Conservation (phyloP, 2,797 vertebrate genomes). For the Coregonus sp. region DNA sequence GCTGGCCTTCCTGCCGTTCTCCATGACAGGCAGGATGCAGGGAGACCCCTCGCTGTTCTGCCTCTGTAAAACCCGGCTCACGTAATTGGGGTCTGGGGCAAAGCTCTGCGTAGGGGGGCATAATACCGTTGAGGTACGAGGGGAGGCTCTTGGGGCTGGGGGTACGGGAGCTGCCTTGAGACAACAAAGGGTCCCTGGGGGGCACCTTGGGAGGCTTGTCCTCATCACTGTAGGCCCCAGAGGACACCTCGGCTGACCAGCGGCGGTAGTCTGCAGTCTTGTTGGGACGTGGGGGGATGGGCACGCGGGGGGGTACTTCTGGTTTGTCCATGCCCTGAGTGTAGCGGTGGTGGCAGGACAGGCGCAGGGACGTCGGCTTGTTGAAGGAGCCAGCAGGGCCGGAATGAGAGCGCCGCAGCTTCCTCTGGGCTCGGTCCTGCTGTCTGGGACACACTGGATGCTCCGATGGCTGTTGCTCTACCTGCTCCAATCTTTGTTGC, state of each 20-base stretch:
- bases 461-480: constrained; percentile 37
- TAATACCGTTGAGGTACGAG: constrained; percentile 89
- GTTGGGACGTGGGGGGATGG: constrained; percentile 86
- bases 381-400: constrained; percentile 93
- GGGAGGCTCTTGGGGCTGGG: constrained; percentile 94
- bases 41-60: constrained; percentile 92
- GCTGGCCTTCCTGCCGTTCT: constrained; percentile 89
- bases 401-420: constrained; percentile 87
- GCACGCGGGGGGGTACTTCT: constrained; percentile 87
- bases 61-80: constrained; percentile 89
- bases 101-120: constrained; percentile 98
- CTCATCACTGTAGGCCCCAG: constrained; percentile 88
- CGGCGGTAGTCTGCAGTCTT: constrained; percentile 86
- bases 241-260: constrained; percentile 95
- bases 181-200: constrained; percentile 89
- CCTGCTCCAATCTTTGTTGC: constrained; percentile 50
- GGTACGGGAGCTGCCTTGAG: constrained; percentile 82
- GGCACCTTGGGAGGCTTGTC: constrained; percentile 93
- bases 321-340: constrained; percentile 80
- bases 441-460: constrained; percentile 53
- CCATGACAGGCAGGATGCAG: constrained; percentile 93
- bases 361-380: constrained; percentile 80
- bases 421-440: constrained; percentile 78
- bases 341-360: constrained; percentile 73
- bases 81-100: constrained; percentile 94